Evolutionary conservation across 2,113 vertebrate species (phyloP), one percentile per base, ranked within the genome.

Genomic region (Chlorocebus sabaeus): DNA sequence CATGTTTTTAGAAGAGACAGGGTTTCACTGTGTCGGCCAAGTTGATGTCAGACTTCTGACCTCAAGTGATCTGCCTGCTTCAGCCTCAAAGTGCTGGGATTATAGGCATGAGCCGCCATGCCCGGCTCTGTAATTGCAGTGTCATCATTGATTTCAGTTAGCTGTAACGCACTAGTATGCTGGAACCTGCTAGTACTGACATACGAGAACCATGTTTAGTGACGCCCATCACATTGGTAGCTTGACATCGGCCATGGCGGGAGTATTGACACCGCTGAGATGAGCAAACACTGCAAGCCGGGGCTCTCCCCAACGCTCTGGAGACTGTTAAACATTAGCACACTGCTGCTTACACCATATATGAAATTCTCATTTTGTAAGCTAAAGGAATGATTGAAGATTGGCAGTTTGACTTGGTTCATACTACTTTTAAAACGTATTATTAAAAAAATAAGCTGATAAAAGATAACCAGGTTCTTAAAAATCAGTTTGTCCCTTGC

Each of bases 391-490:
- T 16, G 48, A 11, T 83, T 40, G 25, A 68, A 50, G 68, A 72
- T 30, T 40, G 32, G 35, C 25, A 73, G n/a, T 89, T 79, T 79
- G 16, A 55, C 72, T 23, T 70, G 61, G 25, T 83, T 83, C 30
- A 75, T 85, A 73, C 22, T 85, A 40, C 13, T 23, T 18, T 45
- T 32, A 45, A 45, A 84, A 59, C 22, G 25, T n/a, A 64, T 22
- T 80, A 16, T 52, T 93, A 86, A 22, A 59, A 38, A 25, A 50
- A 20, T 32, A 40, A 90, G 17, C 59, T 87, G 38, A 59, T 67
- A 40, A 89, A 94, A 86, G n/a, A 79, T 30, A 79, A 50, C 6
- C 25, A 67, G 64, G 57, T 52, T 82, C 67, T 57, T 82, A 57
- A 52, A 61, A 76, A 70, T 59, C 64, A 75, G 1, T 52, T 75